A percentile compares a stretch with the other conserved stretches of the same genome.
phyloP scores from a whole-genome alignment of 2,113 vertebrate species.

The Cynocephalus volans region DNA sequence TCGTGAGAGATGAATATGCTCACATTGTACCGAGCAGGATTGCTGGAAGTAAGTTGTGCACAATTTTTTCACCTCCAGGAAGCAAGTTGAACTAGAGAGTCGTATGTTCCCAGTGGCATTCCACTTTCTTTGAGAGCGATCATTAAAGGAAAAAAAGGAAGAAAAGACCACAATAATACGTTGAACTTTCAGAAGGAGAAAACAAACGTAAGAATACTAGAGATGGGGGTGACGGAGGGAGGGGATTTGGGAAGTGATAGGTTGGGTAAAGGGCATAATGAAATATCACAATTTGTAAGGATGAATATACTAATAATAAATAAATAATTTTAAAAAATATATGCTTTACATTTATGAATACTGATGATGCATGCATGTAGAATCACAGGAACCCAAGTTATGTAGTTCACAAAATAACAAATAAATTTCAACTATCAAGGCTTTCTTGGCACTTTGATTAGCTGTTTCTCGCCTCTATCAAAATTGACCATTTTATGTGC shows the following conservation, averaged over 20 bases:
- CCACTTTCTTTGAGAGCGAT: neutral
- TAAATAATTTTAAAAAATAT: neutral
- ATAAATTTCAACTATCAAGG: neutral
- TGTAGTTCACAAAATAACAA: slow-evolving; percentile 3
- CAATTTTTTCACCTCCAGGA: slow-evolving; percentile 5
- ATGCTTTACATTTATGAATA: neutral
- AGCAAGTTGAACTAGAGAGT: neutral
- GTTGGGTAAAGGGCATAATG: too few relatives aligned
- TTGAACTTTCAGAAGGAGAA: too few relatives aligned
- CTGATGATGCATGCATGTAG: neutral
- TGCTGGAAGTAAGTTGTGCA: neutral
- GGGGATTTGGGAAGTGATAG: too few relatives aligned
- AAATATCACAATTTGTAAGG: too few relatives aligned
- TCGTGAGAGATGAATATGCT: neutral
- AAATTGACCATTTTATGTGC: neutral
- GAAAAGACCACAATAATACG: too few relatives aligned
- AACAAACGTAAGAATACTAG: too few relatives aligned
- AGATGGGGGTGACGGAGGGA: too few relatives aligned
- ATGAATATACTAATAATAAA: too few relatives aligned
- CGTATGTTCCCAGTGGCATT: neutral
- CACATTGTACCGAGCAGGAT: neutral
- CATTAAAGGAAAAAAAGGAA: too few relatives aligned
- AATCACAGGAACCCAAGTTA: neutral
- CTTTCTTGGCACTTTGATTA: slow-evolving; percentile 40
- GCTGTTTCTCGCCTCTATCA: slow-evolving; percentile 33